These are phyloP conservation scores for Ferrisia virgata DNA, from an alignment of 2,888 invertebrate genomes.

Conservation along the genomic window DNA sequence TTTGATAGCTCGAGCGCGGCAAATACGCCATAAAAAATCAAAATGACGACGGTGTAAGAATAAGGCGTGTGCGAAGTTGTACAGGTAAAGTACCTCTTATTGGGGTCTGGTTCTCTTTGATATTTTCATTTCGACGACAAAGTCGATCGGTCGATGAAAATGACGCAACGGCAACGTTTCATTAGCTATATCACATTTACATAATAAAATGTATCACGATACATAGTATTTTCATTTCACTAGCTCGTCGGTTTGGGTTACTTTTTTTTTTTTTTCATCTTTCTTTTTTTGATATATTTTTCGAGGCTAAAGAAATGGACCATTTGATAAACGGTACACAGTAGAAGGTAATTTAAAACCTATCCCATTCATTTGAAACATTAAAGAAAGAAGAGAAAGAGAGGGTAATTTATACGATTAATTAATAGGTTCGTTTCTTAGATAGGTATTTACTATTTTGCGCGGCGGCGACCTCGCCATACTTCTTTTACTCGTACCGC, in stretches of 20 bases:
- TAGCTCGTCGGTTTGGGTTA: background rate
- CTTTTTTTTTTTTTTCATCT: background rate
- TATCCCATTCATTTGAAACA: constrained; percentile 4
- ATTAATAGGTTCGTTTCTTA: constrained; percentile 15
- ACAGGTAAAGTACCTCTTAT: background rate
- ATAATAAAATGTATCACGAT: background rate
- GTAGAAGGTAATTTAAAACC: constrained; percentile 16
- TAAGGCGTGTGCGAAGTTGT: background rate
- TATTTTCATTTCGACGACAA: background rate
- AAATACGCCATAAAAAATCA: background rate
- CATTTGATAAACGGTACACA: background rate
- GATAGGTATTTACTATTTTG: background rate
- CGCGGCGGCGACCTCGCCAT: background rate
- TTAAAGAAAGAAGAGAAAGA: too few species aligned
- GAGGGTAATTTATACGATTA: constrained; percentile 24
- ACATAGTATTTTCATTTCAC: background rate
- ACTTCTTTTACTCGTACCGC: background rate
- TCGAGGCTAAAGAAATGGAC: background rate
- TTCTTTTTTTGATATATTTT: background rate
- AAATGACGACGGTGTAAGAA: background rate
- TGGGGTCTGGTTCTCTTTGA: background rate
- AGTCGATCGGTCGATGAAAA: background rate
- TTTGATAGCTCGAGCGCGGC: background rate
- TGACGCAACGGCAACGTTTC: background rate
- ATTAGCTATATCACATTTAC: constrained; percentile 9